Percentiles rank a stretch among this genome's conserved stretches.
phyloP scores from a whole-genome alignment of 2,113 vertebrate genomes.

The Pachyramphus minor region DNA sequence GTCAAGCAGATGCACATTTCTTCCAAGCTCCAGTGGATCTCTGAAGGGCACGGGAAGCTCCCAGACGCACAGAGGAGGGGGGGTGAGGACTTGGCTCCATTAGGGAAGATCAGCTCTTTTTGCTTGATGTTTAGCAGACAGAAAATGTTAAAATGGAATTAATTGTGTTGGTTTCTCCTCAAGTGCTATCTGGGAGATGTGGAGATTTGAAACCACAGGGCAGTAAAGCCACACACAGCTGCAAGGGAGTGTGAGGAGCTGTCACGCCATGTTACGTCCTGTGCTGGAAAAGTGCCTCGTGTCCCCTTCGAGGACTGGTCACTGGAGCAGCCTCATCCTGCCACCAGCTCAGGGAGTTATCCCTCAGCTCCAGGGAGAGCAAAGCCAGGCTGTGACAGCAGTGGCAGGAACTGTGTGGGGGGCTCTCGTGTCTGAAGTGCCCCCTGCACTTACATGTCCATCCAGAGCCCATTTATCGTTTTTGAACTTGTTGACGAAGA shows the following conservation, averaged over 20 bases:
- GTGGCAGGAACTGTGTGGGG: fast-evolving
- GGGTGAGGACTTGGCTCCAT: neutral
- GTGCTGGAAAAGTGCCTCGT: fast-evolving
- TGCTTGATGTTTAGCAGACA: neutral
- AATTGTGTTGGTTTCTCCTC: neutral
- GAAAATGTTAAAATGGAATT: fast-evolving
- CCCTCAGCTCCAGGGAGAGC: neutral
- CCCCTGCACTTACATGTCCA: conserved; percentile 85
- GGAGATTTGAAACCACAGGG: neutral
- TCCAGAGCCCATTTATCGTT: conserved; percentile 94
- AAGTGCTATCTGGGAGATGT: neutral
- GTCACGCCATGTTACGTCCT: fast-evolving
- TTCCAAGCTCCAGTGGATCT: neutral
- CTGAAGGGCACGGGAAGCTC: neutral
- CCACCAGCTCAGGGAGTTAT: neutral
- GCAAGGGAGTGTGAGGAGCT: neutral
- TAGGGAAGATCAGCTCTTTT: neutral
- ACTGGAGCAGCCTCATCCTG: neutral
- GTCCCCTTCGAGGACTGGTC: neutral
- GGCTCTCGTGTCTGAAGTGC: neutral
- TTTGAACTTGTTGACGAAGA: conserved; percentile 94
- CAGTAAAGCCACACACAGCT: neutral
- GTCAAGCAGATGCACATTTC: neutral
- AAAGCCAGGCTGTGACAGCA: neutral
- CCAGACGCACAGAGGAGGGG: neutral